phyloP scores from a whole-genome alignment of 2,797 vertebrate genomes.

The Alcedo atthis region DNA sequence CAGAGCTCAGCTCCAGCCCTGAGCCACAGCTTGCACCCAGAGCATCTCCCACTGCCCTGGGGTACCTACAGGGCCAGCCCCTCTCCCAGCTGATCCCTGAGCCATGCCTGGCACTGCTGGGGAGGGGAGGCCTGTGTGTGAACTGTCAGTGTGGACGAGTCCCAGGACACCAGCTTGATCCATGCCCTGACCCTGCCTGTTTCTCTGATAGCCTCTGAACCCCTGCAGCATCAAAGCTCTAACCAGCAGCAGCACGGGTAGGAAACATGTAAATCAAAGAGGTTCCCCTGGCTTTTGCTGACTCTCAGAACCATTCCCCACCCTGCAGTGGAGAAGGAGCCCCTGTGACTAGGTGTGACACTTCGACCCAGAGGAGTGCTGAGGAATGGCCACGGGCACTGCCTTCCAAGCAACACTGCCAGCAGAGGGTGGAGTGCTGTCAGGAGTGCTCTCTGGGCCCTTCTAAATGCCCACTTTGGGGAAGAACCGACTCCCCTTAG shows the following conservation, averaged over 20 bases:
- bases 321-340: neutral
- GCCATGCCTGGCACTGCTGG: neutral
- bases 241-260: neutral
- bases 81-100: rapidly evolving
- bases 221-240: neutral
- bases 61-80: neutral
- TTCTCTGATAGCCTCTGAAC: slow-evolving; percentile 6
- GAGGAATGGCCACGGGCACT: neutral
- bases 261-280: neutral
- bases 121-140: neutral
- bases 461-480: neutral
- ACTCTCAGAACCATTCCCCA: neutral
- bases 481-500: neutral
- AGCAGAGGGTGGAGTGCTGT: neutral
- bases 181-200: neutral
- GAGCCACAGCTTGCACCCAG: neutral
- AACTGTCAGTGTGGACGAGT: neutral
- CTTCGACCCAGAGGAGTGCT: neutral
- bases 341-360: neutral
- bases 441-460: neutral
- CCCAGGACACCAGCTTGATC: neutral
- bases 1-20: neutral
- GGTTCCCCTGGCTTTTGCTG: neutral
- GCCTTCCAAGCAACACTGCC: neutral
- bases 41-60: neutral